Conservation (phyloP, 2,113 vertebrate species). For the Peucedramus taeniatus region DNA sequence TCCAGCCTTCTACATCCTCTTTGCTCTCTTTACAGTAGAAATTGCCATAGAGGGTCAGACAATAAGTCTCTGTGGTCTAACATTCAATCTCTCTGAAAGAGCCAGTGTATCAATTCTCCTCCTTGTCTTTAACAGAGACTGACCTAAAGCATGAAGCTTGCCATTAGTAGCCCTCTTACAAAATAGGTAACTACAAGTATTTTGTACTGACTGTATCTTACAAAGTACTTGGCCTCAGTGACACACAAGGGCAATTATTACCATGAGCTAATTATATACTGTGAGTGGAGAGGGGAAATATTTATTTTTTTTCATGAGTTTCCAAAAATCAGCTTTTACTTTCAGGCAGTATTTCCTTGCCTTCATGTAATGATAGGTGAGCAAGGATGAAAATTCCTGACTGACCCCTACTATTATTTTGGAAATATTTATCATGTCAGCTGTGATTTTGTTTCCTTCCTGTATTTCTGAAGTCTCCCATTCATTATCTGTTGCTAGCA, state of each 20-base stretch:
- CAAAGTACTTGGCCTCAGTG: background rate
- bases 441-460: background rate
- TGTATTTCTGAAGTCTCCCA: background rate
- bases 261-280: background rate
- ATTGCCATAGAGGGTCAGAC: background rate
- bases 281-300: background rate
- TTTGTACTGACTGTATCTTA: background rate
- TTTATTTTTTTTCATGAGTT: background rate
- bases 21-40: background rate
- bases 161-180: background rate
- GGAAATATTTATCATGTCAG: background rate
- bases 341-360: background rate
- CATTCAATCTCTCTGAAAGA: background rate
- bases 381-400: background rate
- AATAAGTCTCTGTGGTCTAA: background rate
- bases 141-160: background rate
- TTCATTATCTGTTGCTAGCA: background rate
- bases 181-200: background rate
- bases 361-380: background rate
- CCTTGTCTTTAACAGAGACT: background rate
- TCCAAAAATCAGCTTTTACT: background rate
- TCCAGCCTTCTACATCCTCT: background rate
- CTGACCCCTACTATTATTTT: background rate
- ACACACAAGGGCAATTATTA: background rate
- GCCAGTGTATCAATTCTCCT: background rate